Conservation (phyloP, 2,113 vertebrate genomes). For the Nyctereutes procyonoides region DNA sequence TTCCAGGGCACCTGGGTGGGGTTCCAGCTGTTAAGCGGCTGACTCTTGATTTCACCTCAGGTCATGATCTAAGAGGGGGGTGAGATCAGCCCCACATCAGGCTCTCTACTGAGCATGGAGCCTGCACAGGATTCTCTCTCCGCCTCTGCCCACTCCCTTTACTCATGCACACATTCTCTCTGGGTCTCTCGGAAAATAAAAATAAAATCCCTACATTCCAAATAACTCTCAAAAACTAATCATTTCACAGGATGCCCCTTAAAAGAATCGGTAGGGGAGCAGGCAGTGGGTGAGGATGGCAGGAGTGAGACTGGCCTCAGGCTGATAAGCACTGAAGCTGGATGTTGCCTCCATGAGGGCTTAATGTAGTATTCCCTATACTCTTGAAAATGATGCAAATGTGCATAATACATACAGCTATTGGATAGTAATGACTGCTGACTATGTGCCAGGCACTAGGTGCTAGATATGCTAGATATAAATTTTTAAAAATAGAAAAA, state of each 20-base stretch:
- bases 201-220: neutral
- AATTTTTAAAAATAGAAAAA: neutral
- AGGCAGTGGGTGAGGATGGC: no score
- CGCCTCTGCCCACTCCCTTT: neutral
- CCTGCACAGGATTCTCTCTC: neutral
- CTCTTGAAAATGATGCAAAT: neutral
- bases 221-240: neutral
- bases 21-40: neutral
- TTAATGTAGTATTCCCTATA: neutral
- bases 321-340: neutral
- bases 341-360: no score
- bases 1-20: neutral
- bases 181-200: neutral
- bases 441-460: neutral
- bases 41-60: neutral
- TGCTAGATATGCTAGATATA: neutral
- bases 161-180: neutral
- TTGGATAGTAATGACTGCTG: neutral
- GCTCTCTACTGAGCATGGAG: neutral
- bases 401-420: neutral
- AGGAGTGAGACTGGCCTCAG: neutral
- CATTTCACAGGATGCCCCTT: neutral
- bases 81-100: fast-evolving
- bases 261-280: neutral
- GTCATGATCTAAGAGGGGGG: neutral